These are phyloP conservation scores for Meiosimyza platycephala DNA, from an alignment of 2,888 invertebrate species.

Conservation along the genomic window DNA sequence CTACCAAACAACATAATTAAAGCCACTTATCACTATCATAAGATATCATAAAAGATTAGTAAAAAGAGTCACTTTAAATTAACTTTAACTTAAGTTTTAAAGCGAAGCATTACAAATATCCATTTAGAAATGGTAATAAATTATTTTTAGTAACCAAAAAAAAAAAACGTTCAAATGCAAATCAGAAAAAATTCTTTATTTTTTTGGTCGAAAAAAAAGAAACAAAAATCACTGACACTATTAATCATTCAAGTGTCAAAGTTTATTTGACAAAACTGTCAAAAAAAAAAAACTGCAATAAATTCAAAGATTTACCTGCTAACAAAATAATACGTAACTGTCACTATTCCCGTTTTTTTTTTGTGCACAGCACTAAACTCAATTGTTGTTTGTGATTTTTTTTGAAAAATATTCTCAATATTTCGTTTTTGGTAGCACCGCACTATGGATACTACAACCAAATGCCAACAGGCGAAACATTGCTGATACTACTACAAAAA, in stretches of 20 bases:
- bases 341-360: neutral
- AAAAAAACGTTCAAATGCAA: too few relatives aligned
- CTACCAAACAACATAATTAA: too few relatives aligned
- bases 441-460: neutral
- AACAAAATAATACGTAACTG: neutral
- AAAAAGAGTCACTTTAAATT: too few relatives aligned
- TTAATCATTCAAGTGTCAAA: slow-evolving; percentile 32
- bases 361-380: neutral
- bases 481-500: neutral
- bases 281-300: slow-evolving; percentile 31
- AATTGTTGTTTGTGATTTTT: neutral
- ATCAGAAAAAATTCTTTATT: too few relatives aligned
- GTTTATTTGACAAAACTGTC: slow-evolving; percentile 48
- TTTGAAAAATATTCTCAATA: neutral
- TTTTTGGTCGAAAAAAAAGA: too few relatives aligned
- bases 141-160: too few relatives aligned
- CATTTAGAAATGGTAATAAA: too few relatives aligned
- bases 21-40: too few relatives aligned
- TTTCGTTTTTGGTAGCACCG: neutral
- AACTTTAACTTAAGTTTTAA: too few relatives aligned
- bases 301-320: slow-evolving; percentile 23
- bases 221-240: neutral
- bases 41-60: too few relatives aligned
- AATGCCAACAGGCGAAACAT: slow-evolving; percentile 7
- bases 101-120: too few relatives aligned